phyloP scores from a whole-genome alignment of 2,113 vertebrate genomes.

The Ondatra zibethicus region DNA sequence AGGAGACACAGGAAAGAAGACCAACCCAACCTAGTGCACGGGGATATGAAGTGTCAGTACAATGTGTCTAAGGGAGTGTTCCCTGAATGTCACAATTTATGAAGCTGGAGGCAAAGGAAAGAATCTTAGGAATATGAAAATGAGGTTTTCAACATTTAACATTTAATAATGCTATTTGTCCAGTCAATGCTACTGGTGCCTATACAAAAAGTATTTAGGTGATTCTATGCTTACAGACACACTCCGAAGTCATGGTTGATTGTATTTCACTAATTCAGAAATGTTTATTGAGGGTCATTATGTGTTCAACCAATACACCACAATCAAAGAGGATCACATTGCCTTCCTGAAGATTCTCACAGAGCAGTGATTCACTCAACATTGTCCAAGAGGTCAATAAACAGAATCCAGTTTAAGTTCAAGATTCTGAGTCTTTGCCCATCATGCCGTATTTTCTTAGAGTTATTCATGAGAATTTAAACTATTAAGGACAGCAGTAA shows the following conservation, averaged over 20 bases:
- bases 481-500: neutral
- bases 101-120: neutral
- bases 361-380: neutral
- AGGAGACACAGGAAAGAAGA: neutral
- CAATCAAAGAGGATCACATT: neutral
- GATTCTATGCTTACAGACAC: neutral
- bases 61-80: neutral
- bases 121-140: neutral
- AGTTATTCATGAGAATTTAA: neutral
- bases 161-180: slow-evolving; percentile 8
- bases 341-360: neutral
- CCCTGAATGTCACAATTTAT: neutral
- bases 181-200: neutral
- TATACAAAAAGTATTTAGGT: neutral
- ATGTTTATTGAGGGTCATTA: neutral
- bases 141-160: slow-evolving; percentile 3
- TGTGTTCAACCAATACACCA: neutral
- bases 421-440: neutral
- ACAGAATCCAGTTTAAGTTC: neutral
- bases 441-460: neutral
- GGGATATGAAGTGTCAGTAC: neutral
- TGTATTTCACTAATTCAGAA: neutral
- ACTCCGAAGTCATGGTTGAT: neutral
- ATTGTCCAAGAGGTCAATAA: neutral
- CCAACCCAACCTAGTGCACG: neutral